These are phyloP conservation scores for Crypturellus tataupa DNA, from an alignment of 2,797 vertebrate genomes.

Conservation along the genomic window DNA sequence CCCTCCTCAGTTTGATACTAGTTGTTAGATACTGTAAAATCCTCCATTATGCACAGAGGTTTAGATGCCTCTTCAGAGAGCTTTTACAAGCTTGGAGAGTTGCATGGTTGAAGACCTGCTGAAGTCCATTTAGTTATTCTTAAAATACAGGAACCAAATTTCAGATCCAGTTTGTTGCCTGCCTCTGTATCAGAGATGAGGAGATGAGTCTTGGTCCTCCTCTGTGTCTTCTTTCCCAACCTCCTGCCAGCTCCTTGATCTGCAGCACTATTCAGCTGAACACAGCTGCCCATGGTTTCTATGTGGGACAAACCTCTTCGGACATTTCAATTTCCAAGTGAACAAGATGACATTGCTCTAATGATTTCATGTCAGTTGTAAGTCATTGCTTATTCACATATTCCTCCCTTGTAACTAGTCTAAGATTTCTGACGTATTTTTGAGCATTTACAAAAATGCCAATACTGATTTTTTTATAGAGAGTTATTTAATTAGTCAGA, in stretches of 20 bases:
- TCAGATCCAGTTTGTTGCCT: not conserved
- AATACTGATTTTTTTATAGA: not conserved
- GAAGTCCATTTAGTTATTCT: not conserved
- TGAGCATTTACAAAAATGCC: not conserved
- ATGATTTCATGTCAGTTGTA: not conserved
- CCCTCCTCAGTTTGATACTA: accelerated
- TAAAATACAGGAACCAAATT: not conserved
- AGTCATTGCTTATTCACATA: not conserved
- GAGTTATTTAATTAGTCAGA: not conserved
- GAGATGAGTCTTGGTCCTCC: not conserved
- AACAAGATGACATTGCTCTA: not conserved
- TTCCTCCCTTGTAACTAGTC: not conserved
- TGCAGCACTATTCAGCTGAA: not conserved
- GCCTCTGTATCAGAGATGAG: accelerated
- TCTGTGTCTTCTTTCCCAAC: accelerated
- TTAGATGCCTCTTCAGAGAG: not conserved
- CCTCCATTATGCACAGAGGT: accelerated
- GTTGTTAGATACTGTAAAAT: not conserved
- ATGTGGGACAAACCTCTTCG: not conserved
- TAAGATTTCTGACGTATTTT: not conserved
- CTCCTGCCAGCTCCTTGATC: not conserved
- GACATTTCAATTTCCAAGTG: not conserved
- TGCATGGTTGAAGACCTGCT: not conserved
- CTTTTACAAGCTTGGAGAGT: not conserved
- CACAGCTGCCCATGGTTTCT: not conserved